A percentile compares a stretch with the other conserved stretches of the same genome.
These are phyloP conservation scores for Cyanoliseus patagonus DNA, from an alignment of 2,113 vertebrate species.

Conservation along the genomic window DNA sequence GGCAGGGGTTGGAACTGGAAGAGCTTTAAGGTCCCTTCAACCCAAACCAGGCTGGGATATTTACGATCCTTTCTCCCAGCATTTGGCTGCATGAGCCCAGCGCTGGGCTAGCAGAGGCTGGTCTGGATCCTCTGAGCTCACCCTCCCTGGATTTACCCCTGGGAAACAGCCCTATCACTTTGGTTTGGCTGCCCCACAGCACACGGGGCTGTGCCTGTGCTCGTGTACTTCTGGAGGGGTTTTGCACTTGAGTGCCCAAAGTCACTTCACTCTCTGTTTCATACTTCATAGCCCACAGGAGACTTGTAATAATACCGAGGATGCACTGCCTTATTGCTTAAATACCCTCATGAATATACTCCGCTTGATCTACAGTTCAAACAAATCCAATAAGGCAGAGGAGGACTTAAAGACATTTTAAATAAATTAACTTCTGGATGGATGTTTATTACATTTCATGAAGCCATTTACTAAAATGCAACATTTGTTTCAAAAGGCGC, in stretches of 20 bases:
- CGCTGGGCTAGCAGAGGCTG: not conserved
- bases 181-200: not conserved
- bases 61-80: not conserved
- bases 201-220: not conserved
- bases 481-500: conserved; percentile 4
- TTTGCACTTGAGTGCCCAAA: not conserved
- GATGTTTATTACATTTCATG: conserved; percentile 51
- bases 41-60: not conserved
- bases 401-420: conserved; percentile 36
- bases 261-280: not conserved
- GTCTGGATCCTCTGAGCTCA: not conserved
- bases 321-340: not conserved
- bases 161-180: not conserved
- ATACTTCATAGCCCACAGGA: not conserved
- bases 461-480: not conserved
- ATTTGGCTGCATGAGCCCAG: not conserved
- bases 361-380: conserved; percentile 13
- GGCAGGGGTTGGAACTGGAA: not conserved
- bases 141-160: not conserved
- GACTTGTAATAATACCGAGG: not conserved
- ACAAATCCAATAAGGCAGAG: conserved; percentile 29
- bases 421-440: conserved; percentile 39
- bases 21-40: not conserved
- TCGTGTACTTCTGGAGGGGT: not conserved
- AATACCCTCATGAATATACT: not conserved